Base-by-base conservation (phyloP, 2,888 invertebrate species). In the Dicyrtomina minuta region DNA sequence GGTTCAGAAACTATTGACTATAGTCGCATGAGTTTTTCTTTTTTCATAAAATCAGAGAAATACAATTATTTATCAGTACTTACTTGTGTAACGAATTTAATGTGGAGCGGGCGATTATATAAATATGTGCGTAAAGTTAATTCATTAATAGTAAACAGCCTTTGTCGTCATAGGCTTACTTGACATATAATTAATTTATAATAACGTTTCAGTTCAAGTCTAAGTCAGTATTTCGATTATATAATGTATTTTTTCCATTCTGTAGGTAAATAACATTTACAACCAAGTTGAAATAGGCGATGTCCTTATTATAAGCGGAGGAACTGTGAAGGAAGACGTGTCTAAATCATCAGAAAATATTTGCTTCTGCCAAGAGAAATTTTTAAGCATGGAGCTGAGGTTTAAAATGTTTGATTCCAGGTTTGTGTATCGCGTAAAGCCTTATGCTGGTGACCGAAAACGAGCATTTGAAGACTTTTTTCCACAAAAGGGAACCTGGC, bases 221-320 rank as follows among this genome's bases (percentile, higher is more conserved):
- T n/a, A n/a, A n/a, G n/a, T n/a, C n/a, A n/a, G n/a, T n/a, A n/a
- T n/a, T n/a, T n/a, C n/a, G n/a, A n/a, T n/a, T n/a, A n/a, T n/a
- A n/a, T n/a, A n/a, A n/a, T n/a, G n/a, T 62, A 49, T n/a, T 27
- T 62, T 10, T 49, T 60, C 5, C 44, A 13, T 17, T 61, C 27
- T 49, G 15, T n/a, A 62, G 62, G 26, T 51, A 1, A 17, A 24
- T 10, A 49, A 22, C n/a, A 26, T 62, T 13, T 62, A 49, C 44
- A 49, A 46, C 26, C 62, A 62, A 26, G 49, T 62, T 44, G 22
- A 62, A 15, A 49, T 62, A 43, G 62, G 62, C 1, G 49, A 62
- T 27, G 44, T 13, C 24, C n/a, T 62, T 5, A 33, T 62, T 2
- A n/a, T 33, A 6, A 44, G 6, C 3, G 26, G 22, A 27, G 58